A percentile compares a stretch with the other conserved stretches of the same genome.
Evolutionary conservation across 2,888 invertebrate species (phyloP).

Genomic region (Nomada fabriciana): DNA sequence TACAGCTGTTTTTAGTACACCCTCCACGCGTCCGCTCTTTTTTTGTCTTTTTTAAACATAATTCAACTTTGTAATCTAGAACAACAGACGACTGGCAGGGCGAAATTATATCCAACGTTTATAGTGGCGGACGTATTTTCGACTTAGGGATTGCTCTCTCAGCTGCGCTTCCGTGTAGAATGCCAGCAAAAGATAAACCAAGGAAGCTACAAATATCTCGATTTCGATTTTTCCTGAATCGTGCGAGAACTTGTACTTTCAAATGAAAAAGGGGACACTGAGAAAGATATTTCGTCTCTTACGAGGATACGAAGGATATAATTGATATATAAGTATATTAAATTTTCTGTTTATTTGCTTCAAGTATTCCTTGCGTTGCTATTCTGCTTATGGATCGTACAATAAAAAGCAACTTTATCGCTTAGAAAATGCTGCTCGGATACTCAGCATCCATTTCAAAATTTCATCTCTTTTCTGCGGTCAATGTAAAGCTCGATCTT

Average conservation of each 20-base stretch:
- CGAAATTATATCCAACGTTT: slow-evolving; percentile 31
- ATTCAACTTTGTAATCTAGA: slow-evolving; percentile 31
- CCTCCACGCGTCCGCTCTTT: background rate
- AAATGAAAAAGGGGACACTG: no score
- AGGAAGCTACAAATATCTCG: slow-evolving; percentile 25
- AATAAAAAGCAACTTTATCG: background rate
- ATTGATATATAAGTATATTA: slow-evolving; percentile 11
- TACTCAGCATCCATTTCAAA: background rate
- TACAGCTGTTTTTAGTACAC: background rate
- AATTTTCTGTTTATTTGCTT: slow-evolving; percentile 46
- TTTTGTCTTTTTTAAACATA: background rate
- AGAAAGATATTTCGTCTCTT: background rate
- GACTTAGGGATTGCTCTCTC: slow-evolving; percentile 42
- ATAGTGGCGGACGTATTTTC: slow-evolving; percentile 42
- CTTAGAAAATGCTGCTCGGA: background rate
- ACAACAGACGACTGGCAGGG: slow-evolving; percentile 47
- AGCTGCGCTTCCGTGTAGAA: slow-evolving; percentile 49
- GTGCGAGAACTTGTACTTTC: background rate
- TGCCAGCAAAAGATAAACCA: slow-evolving; percentile 25
- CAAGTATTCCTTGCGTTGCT: background rate
- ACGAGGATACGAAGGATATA: background rate
- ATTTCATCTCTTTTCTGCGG: background rate
- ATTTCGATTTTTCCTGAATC: slow-evolving; percentile 2
- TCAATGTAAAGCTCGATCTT: background rate
- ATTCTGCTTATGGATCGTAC: background rate